Evolutionary conservation across 2,797 vertebrate genomes (phyloP), one percentile per base, ranked within the genome.

Genomic region (Amazona ochrocephala): DNA sequence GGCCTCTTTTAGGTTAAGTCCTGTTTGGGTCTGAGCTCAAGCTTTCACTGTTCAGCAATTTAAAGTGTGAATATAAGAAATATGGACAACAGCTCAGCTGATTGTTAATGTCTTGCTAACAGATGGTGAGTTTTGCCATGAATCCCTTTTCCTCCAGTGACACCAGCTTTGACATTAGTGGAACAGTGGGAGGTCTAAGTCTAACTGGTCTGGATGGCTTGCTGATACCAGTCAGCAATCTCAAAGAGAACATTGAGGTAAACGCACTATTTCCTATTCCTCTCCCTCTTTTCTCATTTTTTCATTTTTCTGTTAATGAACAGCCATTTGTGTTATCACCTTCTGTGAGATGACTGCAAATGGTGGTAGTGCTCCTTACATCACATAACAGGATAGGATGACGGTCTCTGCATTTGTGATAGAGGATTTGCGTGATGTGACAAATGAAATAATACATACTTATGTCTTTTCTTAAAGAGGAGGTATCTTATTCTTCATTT

Each of bases 121-220:
- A 99, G 99, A 99, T 99, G 99, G 98, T 98, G 98, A 99, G 98
- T 97, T 99, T 99, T 97, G 97, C 98, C 29, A 93, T 97, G 89
- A 99, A 98, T 93, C 99, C 99, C 7, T 99, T 99, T 95, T 97
- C 97, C 37, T 98, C 98, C 97, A 96, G 80, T 68, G 95, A 97
- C 22, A 61, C 70, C 50, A 98, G 76, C 12, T 96, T 97, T 58
- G 97, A 98, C 72, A 97, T 99, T 96, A 98, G 97, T 14, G 98
- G 99, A 95, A 97, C 98, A 44, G 98, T 99, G 15, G 99, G 98
- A 84, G 98, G 98, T 7, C 97, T 99, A 53, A 98, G 98, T 80
- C 98, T 99, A 84, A 98, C 98, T 89, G 98, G 89, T 94, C 48
- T 97, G 29, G 97, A 99, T 77, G 99, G 99, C 37, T 97, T 94